Evolutionary conservation across 2,113 vertebrate species (phyloP), one percentile per base, ranked within the genome.

Genomic region (Pseudorectes ferrugineus): DNA sequence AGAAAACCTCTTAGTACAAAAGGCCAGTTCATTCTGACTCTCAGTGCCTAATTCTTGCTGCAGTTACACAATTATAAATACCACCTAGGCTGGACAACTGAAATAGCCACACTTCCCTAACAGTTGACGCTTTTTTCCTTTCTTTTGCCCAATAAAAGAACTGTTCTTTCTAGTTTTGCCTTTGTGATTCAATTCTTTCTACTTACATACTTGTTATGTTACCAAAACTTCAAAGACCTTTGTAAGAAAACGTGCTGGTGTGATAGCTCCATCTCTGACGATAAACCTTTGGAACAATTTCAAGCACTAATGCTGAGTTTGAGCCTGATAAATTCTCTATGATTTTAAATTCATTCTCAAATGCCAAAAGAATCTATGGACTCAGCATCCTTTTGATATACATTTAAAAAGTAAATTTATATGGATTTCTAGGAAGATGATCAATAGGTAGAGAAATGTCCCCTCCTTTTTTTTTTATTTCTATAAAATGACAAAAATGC

Each of bases 401-500:
- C 14, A 36, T 81, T 95, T 81, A 9, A 81, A 96, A 96, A 95
- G 84, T 87, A 87, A 95, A 94, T 95, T 55, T 74, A 62, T 84
- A 88, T 18, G 73, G 68, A 80, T 92, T 94, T 91, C 91, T 73
- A 84, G 48, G 92, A 96, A 88, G 75, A 89, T 67, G 70, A 94
- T 96, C 96, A 88, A 85, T 93, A 95, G 66, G 46, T 62, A 93
- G 48, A 81, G 55, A 86, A 95, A 91, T 38, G 51, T 45, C 38
- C 54, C 65, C 42, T 89, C 59, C n/a, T 70, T 13, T 89, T 72
- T 24, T 86, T 96, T 79, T 78, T 63, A 95, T 95, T 89, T 93
- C 82, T 89, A 86, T 29, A 90, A 93, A 94, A 94, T 73, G 84
- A 78, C 73, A 96, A 95, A 96, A 95, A 92, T 67, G 58, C 38